Base-by-base conservation (phyloP, 2,888 invertebrate genomes). In the Spisula solida region DNA sequence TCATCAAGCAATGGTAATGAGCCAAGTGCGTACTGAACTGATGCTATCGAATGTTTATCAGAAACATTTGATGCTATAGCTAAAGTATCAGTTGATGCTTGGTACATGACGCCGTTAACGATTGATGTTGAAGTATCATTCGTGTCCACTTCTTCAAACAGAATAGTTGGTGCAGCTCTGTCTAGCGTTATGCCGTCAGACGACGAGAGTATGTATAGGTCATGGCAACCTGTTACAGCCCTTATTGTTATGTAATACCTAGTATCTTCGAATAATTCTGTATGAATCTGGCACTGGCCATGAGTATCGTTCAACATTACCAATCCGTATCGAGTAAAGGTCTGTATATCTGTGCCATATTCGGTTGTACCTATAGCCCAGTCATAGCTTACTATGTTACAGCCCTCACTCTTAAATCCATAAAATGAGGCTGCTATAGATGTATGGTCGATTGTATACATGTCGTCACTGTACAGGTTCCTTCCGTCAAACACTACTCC, bases 381-480 rank as follows among this genome's bases (percentile, higher is more conserved):
- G 75, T 94, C 94, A 88, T 94, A 95, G 10, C 92, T 88, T 1
- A 90, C 82, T 12, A 95, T 94, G 66, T 92, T 92, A 85, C 95
- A 95, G 12, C 93, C 90, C 80, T 94, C 92, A 88, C 94, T 94
- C 82, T 93, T 92, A 90, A 95, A 95, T 1, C 95, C 95, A 55
- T 86, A 88, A 83, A 95, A 95, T 20, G 93, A 92, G 47, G 94
- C 93, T 6, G 93, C 94, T 12, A 95, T 79, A 5, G 95, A 93
- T 16, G 93, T 88, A 20, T 85, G 92, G 82, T 95, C 95, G 56
- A 81, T 48, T 0, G 90, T 92, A 82, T 88, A 94, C 66, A 92
- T 90, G 12, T 87, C 86, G 84, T 95, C 95, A n/a, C 85, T 29
- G 16, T 85, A 89, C 14, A 87, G 84, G 18, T 87, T 70, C 41